Evolutionary conservation across 2,797 vertebrate genomes (phyloP).

Genomic region (Tokudaia tokunoshimensis): DNA sequence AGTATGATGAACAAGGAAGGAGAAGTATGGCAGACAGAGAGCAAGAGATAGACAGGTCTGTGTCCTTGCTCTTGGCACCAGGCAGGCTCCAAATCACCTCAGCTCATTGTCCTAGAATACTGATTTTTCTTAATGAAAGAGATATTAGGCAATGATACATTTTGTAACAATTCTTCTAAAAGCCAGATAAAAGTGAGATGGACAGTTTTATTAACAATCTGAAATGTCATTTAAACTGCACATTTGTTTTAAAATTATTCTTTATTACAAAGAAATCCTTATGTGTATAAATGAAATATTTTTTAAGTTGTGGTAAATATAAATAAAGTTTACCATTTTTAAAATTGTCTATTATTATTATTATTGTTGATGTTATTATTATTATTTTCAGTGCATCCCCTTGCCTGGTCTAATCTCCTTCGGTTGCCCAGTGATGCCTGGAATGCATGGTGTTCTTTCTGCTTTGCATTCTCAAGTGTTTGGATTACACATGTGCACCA

Average conservation of each 20-base stretch:
- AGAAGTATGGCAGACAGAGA: neutral
- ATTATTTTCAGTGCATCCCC: too few species aligned
- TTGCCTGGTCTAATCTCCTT: too few species aligned
- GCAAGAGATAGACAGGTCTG: neutral
- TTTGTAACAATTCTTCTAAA: neutral
- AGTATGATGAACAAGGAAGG: neutral
- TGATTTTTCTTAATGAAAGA: neutral
- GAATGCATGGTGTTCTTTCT: too few species aligned
- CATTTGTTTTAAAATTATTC: neutral
- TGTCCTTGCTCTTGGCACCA: neutral
- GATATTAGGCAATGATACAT: neutral
- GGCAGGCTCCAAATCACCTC: neutral
- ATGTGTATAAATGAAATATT: neutral
- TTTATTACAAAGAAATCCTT: neutral
- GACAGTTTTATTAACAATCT: neutral
- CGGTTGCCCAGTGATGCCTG: too few species aligned
- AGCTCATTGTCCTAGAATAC: neutral
- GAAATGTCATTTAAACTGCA: neutral
- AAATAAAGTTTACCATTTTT: neutral
- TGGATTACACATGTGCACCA: neutral
- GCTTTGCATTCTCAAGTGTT: neutral
- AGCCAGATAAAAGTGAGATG: neutral
- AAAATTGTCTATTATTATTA: neutral
- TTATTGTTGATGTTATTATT: too few species aligned
- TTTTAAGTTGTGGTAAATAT: neutral